Percentiles rank a stretch among this genome's conserved stretches.
phyloP scores from a whole-genome alignment of 2,113 vertebrate species.

The Strigops habroptila region DNA sequence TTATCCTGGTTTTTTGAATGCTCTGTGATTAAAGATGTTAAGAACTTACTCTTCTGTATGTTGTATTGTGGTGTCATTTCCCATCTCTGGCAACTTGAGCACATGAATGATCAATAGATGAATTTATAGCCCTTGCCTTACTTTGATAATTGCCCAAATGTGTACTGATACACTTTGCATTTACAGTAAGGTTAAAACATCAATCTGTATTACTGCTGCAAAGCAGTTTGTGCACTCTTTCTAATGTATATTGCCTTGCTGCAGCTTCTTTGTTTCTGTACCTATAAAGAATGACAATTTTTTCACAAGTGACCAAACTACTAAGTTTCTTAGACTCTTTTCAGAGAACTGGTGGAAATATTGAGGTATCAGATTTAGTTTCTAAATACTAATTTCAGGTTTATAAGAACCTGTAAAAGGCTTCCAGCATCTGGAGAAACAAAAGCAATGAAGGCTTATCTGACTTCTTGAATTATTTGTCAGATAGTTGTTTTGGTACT shows the following conservation, averaged over 20 bases:
- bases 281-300: background rate
- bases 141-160: background rate
- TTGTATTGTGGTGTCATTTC: background rate
- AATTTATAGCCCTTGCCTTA: background rate
- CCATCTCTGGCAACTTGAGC: background rate
- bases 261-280: background rate
- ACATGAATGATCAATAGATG: background rate
- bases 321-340: background rate
- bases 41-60: background rate
- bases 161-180: background rate
- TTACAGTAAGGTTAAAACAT: background rate
- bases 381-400: background rate
- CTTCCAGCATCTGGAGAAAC: background rate
- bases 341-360: background rate
- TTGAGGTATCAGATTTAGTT: background rate
- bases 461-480: background rate
- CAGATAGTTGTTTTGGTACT: background rate
- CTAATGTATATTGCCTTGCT: background rate
- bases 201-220: background rate
- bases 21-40: background rate
- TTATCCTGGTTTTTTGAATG: background rate
- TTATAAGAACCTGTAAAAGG: background rate
- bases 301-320: background rate
- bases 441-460: background rate
- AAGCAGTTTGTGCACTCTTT: background rate